Percentiles rank a stretch among this genome's conserved stretches.
Conservation (phyloP, 2,888 invertebrate species). For the Ctenicera cuprea region DNA sequence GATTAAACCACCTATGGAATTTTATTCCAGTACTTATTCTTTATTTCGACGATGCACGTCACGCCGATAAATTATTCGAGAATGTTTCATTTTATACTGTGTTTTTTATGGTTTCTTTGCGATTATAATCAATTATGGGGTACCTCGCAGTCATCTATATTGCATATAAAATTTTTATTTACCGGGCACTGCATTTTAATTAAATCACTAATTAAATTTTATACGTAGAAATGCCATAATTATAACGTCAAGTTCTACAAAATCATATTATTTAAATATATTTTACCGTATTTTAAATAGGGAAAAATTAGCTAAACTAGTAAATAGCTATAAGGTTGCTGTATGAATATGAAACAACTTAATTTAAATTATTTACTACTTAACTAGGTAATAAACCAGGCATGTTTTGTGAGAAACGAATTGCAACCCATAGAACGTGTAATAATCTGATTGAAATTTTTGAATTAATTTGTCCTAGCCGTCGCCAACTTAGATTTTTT, state of each 20-base stretch:
- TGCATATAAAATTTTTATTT: constrained; percentile 24
- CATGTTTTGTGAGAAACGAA: not conserved
- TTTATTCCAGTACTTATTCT: constrained; percentile 36
- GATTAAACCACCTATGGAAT: constrained; percentile 42
- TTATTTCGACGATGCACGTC: constrained; percentile 37
- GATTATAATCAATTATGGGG: constrained; percentile 41
- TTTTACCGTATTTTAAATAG: not conserved
- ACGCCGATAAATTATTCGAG: constrained; percentile 41
- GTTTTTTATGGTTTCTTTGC: constrained; percentile 36
- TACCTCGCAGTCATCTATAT: constrained; percentile 20
- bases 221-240: constrained; percentile 13
- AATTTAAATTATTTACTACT: too few relatives aligned
- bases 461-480: too few relatives aligned
- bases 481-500: too few relatives aligned
- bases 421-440: not conserved
- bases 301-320: not conserved
- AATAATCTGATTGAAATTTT: too few relatives aligned
- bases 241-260: not conserved
- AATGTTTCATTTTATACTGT: constrained; percentile 35
- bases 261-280: not conserved
- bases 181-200: constrained; percentile 20
- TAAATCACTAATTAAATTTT: constrained; percentile 16
- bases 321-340: too few relatives aligned
- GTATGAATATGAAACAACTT: too few relatives aligned
- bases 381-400: too few relatives aligned